A percentile compares a stretch with the other conserved stretches of the same genome.
Conservation (phyloP, 2,888 invertebrate species). For the Cheiracanthium punctorium region DNA sequence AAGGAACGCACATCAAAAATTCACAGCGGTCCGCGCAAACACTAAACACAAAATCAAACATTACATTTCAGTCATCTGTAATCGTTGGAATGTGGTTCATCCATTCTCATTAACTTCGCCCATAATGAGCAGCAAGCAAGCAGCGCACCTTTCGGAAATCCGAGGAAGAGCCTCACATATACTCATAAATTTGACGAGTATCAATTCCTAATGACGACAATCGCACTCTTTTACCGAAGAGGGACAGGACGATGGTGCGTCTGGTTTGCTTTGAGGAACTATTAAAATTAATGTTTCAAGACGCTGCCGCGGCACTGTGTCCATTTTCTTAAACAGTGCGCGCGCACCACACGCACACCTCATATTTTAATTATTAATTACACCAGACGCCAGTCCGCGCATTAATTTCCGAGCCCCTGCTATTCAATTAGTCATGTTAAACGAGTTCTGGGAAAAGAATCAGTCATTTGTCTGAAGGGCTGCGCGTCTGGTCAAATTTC, state of each 20-base stretch:
- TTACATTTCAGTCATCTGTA: background rate
- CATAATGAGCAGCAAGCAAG: too few species aligned
- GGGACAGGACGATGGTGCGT: too few species aligned
- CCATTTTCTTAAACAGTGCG: slow-evolving; percentile 49
- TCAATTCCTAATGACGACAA: slow-evolving; percentile 64
- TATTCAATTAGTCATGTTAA: slow-evolving; percentile 53
- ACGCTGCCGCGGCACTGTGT: background rate
- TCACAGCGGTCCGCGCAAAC: background rate
- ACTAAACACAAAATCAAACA: background rate
- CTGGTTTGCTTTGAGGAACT: slow-evolving; percentile 21
- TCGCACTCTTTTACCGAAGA: slow-evolving; percentile 52
- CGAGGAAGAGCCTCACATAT: too few species aligned
- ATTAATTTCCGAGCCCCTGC: slow-evolving; percentile 38
- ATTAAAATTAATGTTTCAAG: slow-evolving; percentile 66
- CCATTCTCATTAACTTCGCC: too few species aligned
- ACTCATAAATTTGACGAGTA: slow-evolving; percentile 55
- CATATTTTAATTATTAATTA: slow-evolving; percentile 62
- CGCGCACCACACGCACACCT: too few species aligned
- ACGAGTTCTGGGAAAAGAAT: background rate
- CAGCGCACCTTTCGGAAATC: too few species aligned
- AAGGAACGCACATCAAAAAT: background rate
- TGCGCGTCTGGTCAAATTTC: background rate
- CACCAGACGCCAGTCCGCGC: background rate
- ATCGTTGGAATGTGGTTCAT: too few species aligned
- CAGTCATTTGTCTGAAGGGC: background rate